phyloP scores from a whole-genome alignment of 1,140 invertebrate species.

The Anastrepha ludens region DNA sequence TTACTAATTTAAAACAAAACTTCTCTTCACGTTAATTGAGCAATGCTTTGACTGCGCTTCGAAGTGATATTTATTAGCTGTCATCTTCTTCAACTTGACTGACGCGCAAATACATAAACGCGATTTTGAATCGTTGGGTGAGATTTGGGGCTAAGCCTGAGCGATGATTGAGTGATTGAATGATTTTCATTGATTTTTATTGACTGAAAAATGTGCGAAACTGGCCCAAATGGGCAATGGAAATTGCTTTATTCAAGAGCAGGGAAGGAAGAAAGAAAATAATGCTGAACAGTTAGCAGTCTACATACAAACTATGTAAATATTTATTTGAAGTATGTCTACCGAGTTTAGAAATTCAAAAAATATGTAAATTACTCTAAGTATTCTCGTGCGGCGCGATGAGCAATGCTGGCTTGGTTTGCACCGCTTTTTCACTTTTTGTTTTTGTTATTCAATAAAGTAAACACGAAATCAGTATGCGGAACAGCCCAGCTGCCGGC shows the following conservation, averaged over 20 bases:
- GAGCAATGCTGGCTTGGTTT: not conserved
- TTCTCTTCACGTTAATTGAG: too few relatives aligned
- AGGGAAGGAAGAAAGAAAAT: not conserved
- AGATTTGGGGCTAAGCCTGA: not conserved
- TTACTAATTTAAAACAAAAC: too few relatives aligned
- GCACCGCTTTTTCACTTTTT: not conserved
- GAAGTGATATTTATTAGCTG: too few relatives aligned
- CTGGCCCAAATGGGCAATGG: not conserved
- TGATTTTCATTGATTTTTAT: constrained; percentile 1
- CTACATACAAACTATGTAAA: too few relatives aligned
- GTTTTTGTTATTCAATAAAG: not conserved
- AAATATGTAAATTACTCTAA: not conserved
- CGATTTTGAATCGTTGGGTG: not conserved
- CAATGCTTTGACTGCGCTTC: too few relatives aligned
- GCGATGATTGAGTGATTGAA: not conserved
- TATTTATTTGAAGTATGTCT: too few relatives aligned
- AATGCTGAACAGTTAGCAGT: too few relatives aligned
- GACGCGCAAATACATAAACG: too few relatives aligned
- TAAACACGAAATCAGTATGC: constrained; percentile 4
- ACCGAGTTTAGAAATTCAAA: not conserved
- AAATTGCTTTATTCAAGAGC: not conserved
- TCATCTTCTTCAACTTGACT: too few relatives aligned
- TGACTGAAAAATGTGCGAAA: not conserved
- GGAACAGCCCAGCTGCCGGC: not conserved
- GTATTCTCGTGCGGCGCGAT: not conserved